Conservation (phyloP, 2,888 invertebrate species). For the Acanthosepion lycidas region DNA sequence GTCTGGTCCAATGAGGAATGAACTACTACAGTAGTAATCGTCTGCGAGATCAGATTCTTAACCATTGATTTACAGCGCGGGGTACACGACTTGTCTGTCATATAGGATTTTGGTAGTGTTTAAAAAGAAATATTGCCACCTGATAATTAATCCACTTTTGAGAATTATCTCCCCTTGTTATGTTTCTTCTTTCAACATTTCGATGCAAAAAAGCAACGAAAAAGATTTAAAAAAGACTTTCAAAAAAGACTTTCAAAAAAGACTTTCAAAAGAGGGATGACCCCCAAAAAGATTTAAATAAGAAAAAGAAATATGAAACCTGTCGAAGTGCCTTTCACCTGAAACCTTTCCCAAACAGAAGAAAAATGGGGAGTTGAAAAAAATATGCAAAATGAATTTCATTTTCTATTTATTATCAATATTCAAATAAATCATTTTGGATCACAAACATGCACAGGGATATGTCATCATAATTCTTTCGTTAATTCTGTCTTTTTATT, state of each 20-base stretch:
- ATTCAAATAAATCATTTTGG: background rate
- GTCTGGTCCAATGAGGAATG: background rate
- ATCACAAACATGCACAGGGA: background rate
- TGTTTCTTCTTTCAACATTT: background rate
- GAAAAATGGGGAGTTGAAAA: background rate
- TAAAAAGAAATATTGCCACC: background rate
- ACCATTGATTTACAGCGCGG: too few relatives aligned
- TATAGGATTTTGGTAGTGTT: too few relatives aligned
- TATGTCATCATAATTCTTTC: background rate
- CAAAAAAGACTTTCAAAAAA: background rate
- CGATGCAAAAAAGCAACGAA: background rate
- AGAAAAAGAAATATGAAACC: background rate
- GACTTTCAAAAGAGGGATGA: background rate
- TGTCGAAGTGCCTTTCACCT: background rate
- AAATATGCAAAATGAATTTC: background rate
- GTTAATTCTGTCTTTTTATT: too few relatives aligned
- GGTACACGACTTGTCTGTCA: too few relatives aligned
- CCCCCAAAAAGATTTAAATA: background rate
- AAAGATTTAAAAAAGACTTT: background rate
- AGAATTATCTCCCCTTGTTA: background rate
- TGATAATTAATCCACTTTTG: background rate
- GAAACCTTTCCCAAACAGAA: background rate
- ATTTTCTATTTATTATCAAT: constrained; percentile 8
- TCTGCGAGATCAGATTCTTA: background rate
- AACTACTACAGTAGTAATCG: background rate